Percentiles rank a stretch among this genome's conserved stretches.
Evolutionary conservation across 2,888 invertebrate species (phyloP).

Genomic region (Ennomos quercinarius): DNA sequence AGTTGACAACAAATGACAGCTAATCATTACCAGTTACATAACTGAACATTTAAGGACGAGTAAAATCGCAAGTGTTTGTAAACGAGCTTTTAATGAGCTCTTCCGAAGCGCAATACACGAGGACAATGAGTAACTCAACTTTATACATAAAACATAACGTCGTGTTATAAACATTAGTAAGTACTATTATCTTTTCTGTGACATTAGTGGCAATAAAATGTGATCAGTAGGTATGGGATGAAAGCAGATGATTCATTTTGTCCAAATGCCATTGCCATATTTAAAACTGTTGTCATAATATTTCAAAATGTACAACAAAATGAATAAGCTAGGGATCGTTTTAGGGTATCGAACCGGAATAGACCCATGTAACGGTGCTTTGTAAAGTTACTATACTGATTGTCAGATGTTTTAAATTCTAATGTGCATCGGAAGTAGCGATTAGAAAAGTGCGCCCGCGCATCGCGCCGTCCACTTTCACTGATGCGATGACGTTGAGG

Average conservation of each 20-base stretch:
- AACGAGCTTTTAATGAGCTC: slow-evolving; percentile 33
- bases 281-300: no score
- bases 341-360: no score
- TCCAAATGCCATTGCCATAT: no score
- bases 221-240: no score
- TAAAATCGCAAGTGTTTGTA: slow-evolving; percentile 35
- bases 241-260: no score
- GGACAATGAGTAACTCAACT: slow-evolving; percentile 10
- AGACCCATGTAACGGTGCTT: no score
- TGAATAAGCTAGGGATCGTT: no score
- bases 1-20: slow-evolving; percentile 33
- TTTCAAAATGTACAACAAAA: no score
- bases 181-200: no score
- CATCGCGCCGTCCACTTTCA: slow-evolving; percentile 69
- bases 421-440: slow-evolving; percentile 57
- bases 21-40: slow-evolving; percentile 33
- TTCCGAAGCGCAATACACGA: slow-evolving; percentile 1
- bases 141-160: background rate
- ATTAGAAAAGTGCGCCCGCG: slow-evolving; percentile 69
- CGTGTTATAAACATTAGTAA: no score
- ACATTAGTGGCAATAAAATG: no score
- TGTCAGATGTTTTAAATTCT: slow-evolving; percentile 44
- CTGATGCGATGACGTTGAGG: slow-evolving; percentile 72
- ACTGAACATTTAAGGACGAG: slow-evolving; percentile 31
- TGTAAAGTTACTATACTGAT: slow-evolving; percentile 12